Conservation (phyloP, 2,888 invertebrate species). For the Brachyopa scutellaris region DNA sequence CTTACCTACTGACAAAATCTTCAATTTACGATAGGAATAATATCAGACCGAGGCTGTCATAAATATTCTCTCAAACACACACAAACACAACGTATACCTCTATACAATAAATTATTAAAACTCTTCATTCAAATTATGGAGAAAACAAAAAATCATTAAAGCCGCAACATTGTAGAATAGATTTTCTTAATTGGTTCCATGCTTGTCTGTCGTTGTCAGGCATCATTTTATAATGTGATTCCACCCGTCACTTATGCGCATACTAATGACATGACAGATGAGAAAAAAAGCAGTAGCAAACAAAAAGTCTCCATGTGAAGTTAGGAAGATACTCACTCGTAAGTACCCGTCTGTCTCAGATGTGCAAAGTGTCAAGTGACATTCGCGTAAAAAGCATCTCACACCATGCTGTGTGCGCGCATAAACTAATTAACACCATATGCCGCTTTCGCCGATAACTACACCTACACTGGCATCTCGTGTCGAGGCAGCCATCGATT, state of each 20-base stretch:
- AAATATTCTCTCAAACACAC: too few relatives aligned
- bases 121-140: slow-evolving; percentile 30
- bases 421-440: slow-evolving; percentile 64
- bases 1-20: neutral
- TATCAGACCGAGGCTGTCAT: too few relatives aligned
- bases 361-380: slow-evolving; percentile 53
- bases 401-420: slow-evolving; percentile 26
- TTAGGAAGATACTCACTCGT: neutral
- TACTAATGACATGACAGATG: slow-evolving; percentile 39
- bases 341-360: neutral
- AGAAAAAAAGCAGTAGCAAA: too few relatives aligned
- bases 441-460: slow-evolving; percentile 2
- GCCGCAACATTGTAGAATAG: slow-evolving; percentile 53
- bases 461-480: too few relatives aligned
- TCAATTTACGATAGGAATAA: neutral
- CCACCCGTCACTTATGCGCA: slow-evolving; percentile 50
- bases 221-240: slow-evolving; percentile 7
- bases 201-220: slow-evolving; percentile 2
- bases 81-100: slow-evolving; percentile 24
- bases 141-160: slow-evolving; percentile 52
- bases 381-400: slow-evolving; percentile 49
- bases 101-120: slow-evolving; percentile 30
- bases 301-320: neutral
- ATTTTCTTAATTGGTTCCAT: slow-evolving; percentile 43
- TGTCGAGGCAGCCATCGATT: slow-evolving; percentile 42